Percentiles rank a stretch among this genome's conserved stretches.
These are phyloP conservation scores for Argynnis bischoffii DNA, from an alignment of 2,888 invertebrate species.

Conservation along the genomic window DNA sequence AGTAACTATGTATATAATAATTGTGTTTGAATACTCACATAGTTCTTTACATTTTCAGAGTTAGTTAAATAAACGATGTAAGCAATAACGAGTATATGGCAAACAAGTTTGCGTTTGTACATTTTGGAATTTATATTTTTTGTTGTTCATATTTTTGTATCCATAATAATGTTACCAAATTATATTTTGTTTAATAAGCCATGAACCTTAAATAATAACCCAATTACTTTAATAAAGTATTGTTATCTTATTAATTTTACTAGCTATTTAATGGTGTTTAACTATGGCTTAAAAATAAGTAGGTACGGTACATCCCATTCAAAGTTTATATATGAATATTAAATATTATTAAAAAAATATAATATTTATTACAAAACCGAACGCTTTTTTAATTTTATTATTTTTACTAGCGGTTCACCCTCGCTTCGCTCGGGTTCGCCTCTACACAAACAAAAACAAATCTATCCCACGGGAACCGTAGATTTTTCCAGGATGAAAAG, in stretches of 20 bases:
- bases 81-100: slow-evolving; percentile 2
- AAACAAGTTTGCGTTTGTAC: slow-evolving; percentile 4
- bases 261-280: not conserved
- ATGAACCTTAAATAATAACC: not conserved
- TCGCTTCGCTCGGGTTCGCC: too few relatives aligned
- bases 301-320: too few relatives aligned
- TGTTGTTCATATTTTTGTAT: not conserved
- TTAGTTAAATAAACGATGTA: slow-evolving; percentile 5
- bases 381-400: too few relatives aligned
- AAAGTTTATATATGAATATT: too few relatives aligned
- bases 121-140: slow-evolving; percentile 11
- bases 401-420: too few relatives aligned
- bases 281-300: too few relatives aligned
- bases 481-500: too few relatives aligned
- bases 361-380: too few relatives aligned
- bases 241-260: not conserved
- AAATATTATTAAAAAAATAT: too few relatives aligned
- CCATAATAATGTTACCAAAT: not conserved
- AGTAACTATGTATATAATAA: too few relatives aligned
- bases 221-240: not conserved
- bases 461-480: too few relatives aligned
- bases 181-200: slow-evolving; percentile 6
- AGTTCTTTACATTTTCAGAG: not conserved
- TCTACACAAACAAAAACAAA: too few relatives aligned
- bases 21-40: slow-evolving; percentile 1